phyloP scores from a whole-genome alignment of 2,113 vertebrate species.

The Oncorhynchus clarkii region DNA sequence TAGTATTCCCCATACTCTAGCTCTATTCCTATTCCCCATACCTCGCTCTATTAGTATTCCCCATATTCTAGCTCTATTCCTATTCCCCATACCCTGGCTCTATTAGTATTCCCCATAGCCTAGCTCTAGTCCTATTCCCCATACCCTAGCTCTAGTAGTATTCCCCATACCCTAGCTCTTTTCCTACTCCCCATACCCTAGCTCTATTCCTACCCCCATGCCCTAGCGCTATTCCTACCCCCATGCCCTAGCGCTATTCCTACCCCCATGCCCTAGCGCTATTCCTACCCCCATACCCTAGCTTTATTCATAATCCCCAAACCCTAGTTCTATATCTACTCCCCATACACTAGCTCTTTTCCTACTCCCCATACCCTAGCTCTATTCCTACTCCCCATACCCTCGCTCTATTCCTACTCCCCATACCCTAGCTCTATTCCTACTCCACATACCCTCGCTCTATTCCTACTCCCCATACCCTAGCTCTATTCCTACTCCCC shows the following conservation, averaged over 20 bases:
- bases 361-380: conserved; percentile 5
- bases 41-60: no score
- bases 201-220: not conserved
- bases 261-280: not conserved
- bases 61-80: rapidly evolving
- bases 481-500: no score
- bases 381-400: not conserved
- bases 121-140: not conserved
- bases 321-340: not conserved
- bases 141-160: not conserved
- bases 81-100: no score
- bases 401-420: not conserved
- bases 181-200: not conserved
- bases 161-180: not conserved
- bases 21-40: no score
- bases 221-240: no score
- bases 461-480: not conserved
- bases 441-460: no score
- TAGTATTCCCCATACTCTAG: no score
- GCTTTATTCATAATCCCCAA: not conserved
- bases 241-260: not conserved
- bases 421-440: not conserved
- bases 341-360: not conserved
- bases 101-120: no score
- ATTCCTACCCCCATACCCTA: not conserved